These are phyloP conservation scores for Orthosia gracilis DNA, from an alignment of 2,888 invertebrate species.

Conservation along the genomic window DNA sequence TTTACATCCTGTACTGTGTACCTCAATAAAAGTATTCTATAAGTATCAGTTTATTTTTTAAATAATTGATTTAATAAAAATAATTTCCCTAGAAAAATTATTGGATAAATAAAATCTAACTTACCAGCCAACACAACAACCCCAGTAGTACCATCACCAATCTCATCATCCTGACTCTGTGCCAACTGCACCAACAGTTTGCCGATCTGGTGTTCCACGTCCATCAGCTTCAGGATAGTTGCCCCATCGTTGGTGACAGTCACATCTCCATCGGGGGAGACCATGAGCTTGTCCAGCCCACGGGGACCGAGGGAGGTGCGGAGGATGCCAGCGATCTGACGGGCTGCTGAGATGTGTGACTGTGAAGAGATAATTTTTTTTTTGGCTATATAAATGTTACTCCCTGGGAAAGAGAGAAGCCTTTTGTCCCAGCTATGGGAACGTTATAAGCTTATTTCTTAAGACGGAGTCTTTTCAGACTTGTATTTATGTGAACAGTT, in stretches of 20 bases:
- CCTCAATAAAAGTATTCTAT: too few relatives aligned
- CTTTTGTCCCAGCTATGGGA: too few relatives aligned
- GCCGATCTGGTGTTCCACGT: conserved; percentile 99
- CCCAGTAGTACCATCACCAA: conserved; percentile 99
- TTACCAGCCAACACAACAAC: conserved; percentile 95
- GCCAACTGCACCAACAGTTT: conserved; percentile 99
- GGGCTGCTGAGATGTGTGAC: conserved; percentile 99
- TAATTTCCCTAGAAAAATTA: too few relatives aligned
- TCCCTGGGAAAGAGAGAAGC: neutral
- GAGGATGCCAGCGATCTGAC: conserved; percentile 97
- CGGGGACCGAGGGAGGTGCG: conserved; percentile 99
- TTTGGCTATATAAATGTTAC: too few relatives aligned
- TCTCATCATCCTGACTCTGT: conserved; percentile 99
- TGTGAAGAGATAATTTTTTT: conserved; percentile 87
- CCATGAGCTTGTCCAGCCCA: conserved; percentile 99
- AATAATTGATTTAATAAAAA: too few relatives aligned
- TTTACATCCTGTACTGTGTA: too few relatives aligned
- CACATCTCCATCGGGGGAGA: conserved; percentile 98
- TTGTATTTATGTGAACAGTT: too few relatives aligned
- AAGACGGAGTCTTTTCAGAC: too few relatives aligned
- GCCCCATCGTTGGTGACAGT: conserved; percentile 99
- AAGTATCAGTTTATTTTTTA: too few relatives aligned
- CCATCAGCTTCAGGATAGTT: conserved; percentile 99
- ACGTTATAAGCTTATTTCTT: too few relatives aligned
- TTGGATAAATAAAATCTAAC: too few relatives aligned